These are phyloP conservation scores for Lepidochitona cinerea DNA, from an alignment of 2,888 invertebrate species.

Conservation along the genomic window DNA sequence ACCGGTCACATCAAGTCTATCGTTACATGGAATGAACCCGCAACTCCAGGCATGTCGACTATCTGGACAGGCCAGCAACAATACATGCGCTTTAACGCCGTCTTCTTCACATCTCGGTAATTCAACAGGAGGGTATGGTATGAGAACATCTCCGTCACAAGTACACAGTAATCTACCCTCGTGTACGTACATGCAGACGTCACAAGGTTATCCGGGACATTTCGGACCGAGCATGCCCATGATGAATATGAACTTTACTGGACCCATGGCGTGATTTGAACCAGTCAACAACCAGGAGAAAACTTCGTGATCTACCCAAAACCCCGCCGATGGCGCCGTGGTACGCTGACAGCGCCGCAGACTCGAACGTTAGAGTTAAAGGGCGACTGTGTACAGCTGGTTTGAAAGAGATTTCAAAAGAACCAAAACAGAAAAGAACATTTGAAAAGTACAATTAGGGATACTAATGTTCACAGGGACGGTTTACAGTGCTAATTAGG, in stretches of 20 bases:
- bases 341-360: too few species aligned
- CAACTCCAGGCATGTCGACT: constrained; percentile 24
- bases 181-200: constrained; percentile 65
- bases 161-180: constrained; percentile 55
- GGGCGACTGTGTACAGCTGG: too few species aligned
- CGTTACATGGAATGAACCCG: constrained; percentile 23
- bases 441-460: too few species aligned
- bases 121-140: constrained; percentile 47
- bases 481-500: too few species aligned
- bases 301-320: too few species aligned
- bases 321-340: too few species aligned
- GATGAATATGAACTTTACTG: constrained; percentile 67
- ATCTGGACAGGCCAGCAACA: constrained; percentile 37
- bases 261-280: constrained; percentile 54
- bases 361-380: too few species aligned
- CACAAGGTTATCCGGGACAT: constrained; percentile 57
- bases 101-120: constrained; percentile 41
- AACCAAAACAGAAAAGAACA: too few species aligned
- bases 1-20: constrained; percentile 42
- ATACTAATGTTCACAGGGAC: too few species aligned
- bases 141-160: constrained; percentile 46
- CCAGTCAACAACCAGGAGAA: too few species aligned
- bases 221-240: constrained; percentile 62
- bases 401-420: too few species aligned
- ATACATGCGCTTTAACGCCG: constrained; percentile 52